Evolutionary conservation across 2,888 invertebrate genomes (phyloP).

Genomic region (Operophtera brumata): DNA sequence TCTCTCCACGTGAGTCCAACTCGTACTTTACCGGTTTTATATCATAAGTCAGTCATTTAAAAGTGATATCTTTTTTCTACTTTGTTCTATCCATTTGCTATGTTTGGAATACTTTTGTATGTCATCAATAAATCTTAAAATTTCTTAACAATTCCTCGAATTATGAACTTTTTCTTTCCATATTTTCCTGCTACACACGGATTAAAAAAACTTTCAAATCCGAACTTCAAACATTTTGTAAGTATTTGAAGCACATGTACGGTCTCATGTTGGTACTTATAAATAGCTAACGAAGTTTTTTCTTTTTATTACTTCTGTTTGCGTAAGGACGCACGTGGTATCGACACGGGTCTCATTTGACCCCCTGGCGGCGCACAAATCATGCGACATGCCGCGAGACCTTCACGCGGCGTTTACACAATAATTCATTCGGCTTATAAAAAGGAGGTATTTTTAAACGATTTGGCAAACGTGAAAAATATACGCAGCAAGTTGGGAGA

Average conservation of each 20-base stretch:
- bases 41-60: too few species aligned
- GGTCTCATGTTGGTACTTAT: constrained; percentile 1
- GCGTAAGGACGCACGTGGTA: constrained; percentile 57
- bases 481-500: neutral
- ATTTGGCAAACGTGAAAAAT: constrained; percentile 4
- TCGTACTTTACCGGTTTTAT: too few species aligned
- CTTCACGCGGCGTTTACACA: constrained; percentile 25
- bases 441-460: constrained; percentile 11
- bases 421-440: constrained; percentile 16
- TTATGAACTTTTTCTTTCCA: too few species aligned
- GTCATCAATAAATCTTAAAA: too few species aligned
- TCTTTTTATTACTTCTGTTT: constrained; percentile 32
- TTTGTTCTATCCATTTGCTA: too few species aligned
- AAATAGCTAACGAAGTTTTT: constrained; percentile 14
- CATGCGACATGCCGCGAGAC: constrained; percentile 57
- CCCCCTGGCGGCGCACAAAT: constrained; percentile 66
- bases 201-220: neutral
- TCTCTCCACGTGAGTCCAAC: too few species aligned
- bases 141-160: too few species aligned
- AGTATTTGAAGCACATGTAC: constrained; percentile 3
- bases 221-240: neutral
- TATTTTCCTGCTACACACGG: neutral
- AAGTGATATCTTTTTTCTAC: too few species aligned
- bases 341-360: constrained; percentile 59
- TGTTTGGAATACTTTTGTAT: too few species aligned